phyloP scores from a whole-genome alignment of 2,113 vertebrate species.

The Aphyosemion australe region DNA sequence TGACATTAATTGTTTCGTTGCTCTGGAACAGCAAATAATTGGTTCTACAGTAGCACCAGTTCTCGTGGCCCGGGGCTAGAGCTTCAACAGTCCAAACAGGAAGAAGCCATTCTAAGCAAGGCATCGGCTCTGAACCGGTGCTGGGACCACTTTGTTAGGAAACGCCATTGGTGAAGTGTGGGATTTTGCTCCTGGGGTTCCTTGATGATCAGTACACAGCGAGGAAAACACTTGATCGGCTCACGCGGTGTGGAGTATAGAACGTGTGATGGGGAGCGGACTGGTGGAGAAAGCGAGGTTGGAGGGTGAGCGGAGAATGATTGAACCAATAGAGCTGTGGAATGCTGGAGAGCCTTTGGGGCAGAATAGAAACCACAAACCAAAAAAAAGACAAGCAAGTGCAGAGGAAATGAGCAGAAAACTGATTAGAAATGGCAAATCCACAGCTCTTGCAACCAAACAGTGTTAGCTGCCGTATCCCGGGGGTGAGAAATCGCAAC shows the following conservation, averaged over 20 bases:
- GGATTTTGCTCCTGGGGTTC: conserved; percentile 34
- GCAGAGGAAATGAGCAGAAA: conserved; percentile 50
- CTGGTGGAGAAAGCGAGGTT: conserved; percentile 3
- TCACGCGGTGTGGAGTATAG: conserved; percentile 32
- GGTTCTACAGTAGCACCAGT: neutral
- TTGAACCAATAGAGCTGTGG: conserved; percentile 41
- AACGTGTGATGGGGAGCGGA: conserved; percentile 25
- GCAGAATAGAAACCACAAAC: conserved; percentile 46
- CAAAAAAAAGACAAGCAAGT: conserved; percentile 36
- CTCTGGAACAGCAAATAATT: neutral
- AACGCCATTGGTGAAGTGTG: neutral
- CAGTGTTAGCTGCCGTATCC: conserved; percentile 43
- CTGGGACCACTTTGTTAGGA: neutral
- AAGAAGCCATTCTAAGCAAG: neutral
- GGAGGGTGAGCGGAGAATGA: conserved; percentile 4
- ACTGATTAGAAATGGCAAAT: conserved; percentile 63
- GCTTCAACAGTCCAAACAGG: neutral
- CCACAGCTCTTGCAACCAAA: conserved; percentile 38
- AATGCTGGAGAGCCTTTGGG: conserved; percentile 54
- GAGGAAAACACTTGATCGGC: conserved; percentile 40
- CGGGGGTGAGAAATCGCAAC: conserved; percentile 43
- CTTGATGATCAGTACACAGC: conserved; percentile 46
- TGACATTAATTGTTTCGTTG: neutral
- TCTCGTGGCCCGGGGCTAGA: neutral
- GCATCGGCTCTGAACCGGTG: neutral